Conservation (phyloP, 1,140 invertebrate species). For the Zaprionus taronus region DNA sequence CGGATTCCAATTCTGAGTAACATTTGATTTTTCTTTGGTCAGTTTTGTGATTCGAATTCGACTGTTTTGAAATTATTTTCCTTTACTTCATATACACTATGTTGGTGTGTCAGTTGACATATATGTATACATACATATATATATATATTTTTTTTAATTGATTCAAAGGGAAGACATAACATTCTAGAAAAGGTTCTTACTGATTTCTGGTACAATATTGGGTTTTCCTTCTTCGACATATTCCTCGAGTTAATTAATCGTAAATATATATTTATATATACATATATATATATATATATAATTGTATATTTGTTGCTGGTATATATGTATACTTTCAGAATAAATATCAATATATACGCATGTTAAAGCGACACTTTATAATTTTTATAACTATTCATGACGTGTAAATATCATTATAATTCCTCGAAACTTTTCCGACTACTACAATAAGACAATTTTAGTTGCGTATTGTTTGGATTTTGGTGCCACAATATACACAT, state of each 20-base stretch:
- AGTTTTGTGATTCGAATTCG: conserved; percentile 30
- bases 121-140: conserved; percentile 16
- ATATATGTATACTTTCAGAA: conserved; percentile 35
- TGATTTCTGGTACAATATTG: conserved; percentile 62
- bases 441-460: conserved; percentile 72
- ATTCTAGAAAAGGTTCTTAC: conserved; percentile 80
- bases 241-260: conserved; percentile 27
- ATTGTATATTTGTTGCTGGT: conserved; percentile 69
- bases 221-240: conserved; percentile 16
- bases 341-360: conserved; percentile 51
- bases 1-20: not conserved
- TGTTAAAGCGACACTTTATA: conserved; percentile 45
- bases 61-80: conserved; percentile 12
- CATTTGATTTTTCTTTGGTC: conserved; percentile 29
- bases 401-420: conserved; percentile 78
- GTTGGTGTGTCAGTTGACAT: conserved; percentile 2
- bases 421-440: conserved; percentile 56
- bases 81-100: conserved; percentile 15
- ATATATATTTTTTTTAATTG: conserved; percentile 64
- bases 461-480: conserved; percentile 49
- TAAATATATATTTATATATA: conserved; percentile 58
- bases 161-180: conserved; percentile 82
- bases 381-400: conserved; percentile 59
- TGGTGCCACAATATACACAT: conserved; percentile 68
- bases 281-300: conserved; percentile 54